These are phyloP conservation scores for Brachionus rubens DNA, from an alignment of 1,140 invertebrate genomes.

Conservation along the genomic window DNA sequence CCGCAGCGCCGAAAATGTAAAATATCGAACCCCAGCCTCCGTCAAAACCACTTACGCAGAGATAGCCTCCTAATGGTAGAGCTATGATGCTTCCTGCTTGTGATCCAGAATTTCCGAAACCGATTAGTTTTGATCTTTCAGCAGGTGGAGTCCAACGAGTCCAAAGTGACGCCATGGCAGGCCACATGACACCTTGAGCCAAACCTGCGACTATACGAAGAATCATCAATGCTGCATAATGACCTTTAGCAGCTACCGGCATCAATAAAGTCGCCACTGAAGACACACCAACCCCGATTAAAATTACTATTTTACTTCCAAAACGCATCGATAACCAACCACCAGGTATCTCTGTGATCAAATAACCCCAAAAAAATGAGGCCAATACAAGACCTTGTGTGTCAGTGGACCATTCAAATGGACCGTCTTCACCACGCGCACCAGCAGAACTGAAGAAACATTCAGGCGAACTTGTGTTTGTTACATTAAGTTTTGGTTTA, in stretches of 20 bases:
- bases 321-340: slow-evolving; percentile 57
- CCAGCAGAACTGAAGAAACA: neutral
- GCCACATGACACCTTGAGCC: slow-evolving; percentile 50
- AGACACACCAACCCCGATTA: slow-evolving; percentile 19
- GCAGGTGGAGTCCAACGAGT: slow-evolving; percentile 54
- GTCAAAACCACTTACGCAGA: slow-evolving; percentile 37
- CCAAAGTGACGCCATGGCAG: slow-evolving; percentile 52
- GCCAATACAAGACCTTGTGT: slow-evolving; percentile 56
- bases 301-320: slow-evolving; percentile 58
- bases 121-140: slow-evolving; percentile 52
- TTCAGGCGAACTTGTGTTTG: neutral
- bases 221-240: slow-evolving; percentile 25
- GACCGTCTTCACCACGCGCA: slow-evolving; percentile 50
- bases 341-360: slow-evolving; percentile 58
- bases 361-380: slow-evolving; percentile 61
- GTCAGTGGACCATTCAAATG: slow-evolving; percentile 56
- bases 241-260: slow-evolving; percentile 7
- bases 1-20: slow-evolving; percentile 49
- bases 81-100: slow-evolving; percentile 44
- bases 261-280: slow-evolving; percentile 29
- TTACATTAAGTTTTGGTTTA: neutral
- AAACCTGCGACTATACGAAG: slow-evolving; percentile 36
- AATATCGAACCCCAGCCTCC: slow-evolving; percentile 46
- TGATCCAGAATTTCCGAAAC: slow-evolving; percentile 53
- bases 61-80: slow-evolving; percentile 25